Evolutionary conservation across 2,797 vertebrate genomes (phyloP).

Genomic region (Taeniopygia guttata): DNA sequence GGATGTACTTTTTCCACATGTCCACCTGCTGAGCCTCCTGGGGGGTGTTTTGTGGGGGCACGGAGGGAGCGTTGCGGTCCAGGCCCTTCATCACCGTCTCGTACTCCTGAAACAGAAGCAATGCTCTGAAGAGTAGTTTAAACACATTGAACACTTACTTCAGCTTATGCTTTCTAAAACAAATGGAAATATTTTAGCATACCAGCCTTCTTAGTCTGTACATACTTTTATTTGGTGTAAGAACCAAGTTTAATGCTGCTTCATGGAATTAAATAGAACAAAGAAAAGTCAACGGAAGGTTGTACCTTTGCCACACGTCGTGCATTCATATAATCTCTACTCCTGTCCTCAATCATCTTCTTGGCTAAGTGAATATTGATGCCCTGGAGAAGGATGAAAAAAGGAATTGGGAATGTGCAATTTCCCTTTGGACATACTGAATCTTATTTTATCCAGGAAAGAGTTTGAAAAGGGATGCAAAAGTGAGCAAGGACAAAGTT

Average conservation of each 20-base stretch:
- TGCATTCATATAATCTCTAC: constrained; percentile 99
- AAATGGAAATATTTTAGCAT: neutral
- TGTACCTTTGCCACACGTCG: constrained; percentile 96
- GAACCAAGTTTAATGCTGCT: neutral
- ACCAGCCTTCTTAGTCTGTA: neutral
- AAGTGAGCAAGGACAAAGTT: neutral
- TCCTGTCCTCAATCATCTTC: constrained; percentile 99
- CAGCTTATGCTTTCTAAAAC: neutral
- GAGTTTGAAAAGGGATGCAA: neutral
- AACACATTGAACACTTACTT: neutral
- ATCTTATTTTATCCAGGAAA: neutral
- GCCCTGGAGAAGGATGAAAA: constrained; percentile 78
- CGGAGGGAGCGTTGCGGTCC: constrained; percentile 96
- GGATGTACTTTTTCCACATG: constrained; percentile 99
- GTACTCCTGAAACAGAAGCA: constrained; percentile 84
- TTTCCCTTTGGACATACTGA: neutral
- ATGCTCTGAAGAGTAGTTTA: neutral
- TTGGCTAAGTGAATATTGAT: constrained; percentile 99
- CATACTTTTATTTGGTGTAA: neutral
- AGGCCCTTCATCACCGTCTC: constrained; percentile 99
- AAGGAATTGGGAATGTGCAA: neutral
- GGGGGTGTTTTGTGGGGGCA: constrained; percentile 96
- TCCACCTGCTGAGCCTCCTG: constrained; percentile 98
- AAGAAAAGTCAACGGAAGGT: neutral
- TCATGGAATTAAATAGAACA: neutral